These are phyloP conservation scores for Hemistola chrysoprasaria DNA, from an alignment of 2,888 invertebrate genomes.

Conservation along the genomic window DNA sequence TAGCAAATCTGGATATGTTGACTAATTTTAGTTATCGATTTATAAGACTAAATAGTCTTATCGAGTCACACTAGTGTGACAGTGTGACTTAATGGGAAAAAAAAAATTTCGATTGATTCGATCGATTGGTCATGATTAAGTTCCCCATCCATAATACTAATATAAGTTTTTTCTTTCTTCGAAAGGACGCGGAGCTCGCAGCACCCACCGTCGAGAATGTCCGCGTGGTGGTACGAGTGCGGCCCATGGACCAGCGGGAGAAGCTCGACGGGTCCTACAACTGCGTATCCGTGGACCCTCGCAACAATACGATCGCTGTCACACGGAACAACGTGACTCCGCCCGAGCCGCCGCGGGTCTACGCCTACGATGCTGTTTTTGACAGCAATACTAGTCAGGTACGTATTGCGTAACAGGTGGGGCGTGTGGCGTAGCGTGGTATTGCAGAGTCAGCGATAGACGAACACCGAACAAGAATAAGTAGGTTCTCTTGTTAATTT, in stretches of 20 bases:
- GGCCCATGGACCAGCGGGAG: conserved; percentile 96
- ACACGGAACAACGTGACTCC: conserved; percentile 87
- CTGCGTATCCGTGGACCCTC: conserved; percentile 89
- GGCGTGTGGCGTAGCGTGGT: neutral
- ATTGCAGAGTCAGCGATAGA: no score
- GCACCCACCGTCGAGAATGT: conserved; percentile 94
- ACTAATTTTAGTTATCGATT: no score
- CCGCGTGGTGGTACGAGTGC: conserved; percentile 95
- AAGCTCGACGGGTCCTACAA: conserved; percentile 85
- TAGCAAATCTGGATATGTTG: no score
- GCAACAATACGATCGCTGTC: conserved; percentile 90
- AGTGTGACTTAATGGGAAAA: no score
- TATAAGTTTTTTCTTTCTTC: conserved; percentile 3
- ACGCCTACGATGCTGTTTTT: conserved; percentile 98
- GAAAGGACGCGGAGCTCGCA: conserved; percentile 72
- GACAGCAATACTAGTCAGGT: conserved; percentile 93
- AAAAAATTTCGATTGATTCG: no score
- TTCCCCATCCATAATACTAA: no score
- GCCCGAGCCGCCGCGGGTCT: conserved; percentile 92
- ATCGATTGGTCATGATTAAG: no score
- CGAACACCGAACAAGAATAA: no score
- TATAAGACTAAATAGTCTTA: no score
- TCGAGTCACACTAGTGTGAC: no score
- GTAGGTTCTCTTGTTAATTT: no score
- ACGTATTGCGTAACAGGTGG: conserved; percentile 20